Evolutionary conservation across 2,113 vertebrate genomes (phyloP).

Genomic region (Penelope pileata): DNA sequence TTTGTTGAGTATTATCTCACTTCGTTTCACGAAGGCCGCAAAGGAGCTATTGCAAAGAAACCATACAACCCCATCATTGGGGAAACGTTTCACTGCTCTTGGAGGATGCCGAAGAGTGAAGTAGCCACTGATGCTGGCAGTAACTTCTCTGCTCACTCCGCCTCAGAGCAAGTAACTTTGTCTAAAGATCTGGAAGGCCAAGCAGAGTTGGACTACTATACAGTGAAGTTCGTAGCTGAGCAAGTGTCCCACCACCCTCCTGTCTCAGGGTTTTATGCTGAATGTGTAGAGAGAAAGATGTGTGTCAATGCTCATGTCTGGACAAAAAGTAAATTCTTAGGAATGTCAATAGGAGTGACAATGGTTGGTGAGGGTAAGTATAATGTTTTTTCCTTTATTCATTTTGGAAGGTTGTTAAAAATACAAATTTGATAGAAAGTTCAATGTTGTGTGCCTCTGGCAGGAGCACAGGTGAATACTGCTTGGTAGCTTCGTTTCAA

Average conservation of each 20-base stretch:
- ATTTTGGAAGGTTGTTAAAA: neutral
- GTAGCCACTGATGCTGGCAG: constrained; percentile 20
- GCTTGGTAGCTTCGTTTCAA: neutral
- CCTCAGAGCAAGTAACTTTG: constrained; percentile 47
- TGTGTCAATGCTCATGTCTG: constrained; percentile 96
- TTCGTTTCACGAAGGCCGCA: constrained; percentile 97
- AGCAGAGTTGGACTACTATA: constrained; percentile 77
- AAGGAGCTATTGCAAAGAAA: constrained; percentile 97
- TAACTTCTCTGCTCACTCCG: constrained; percentile 18
- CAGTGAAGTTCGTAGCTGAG: constrained; percentile 93
- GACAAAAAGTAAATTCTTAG: constrained; percentile 99
- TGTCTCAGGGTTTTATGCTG: constrained; percentile 97
- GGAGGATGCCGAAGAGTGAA: constrained; percentile 80
- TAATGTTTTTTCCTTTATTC: neutral
- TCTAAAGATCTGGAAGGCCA: constrained; percentile 56
- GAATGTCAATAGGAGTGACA: constrained; percentile 98
- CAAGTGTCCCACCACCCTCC: constrained; percentile 99
- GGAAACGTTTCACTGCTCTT: constrained; percentile 97
- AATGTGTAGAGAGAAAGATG: constrained; percentile 91
- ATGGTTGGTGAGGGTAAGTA: constrained; percentile 95
- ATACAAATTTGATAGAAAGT: neutral
- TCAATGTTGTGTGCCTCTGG: neutral
- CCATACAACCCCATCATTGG: constrained; percentile 99
- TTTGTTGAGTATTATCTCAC: constrained; percentile 99
- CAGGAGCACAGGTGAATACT: neutral